phyloP scores from a whole-genome alignment of 1,140 invertebrate genomes.

The Coelopa frigida region DNA sequence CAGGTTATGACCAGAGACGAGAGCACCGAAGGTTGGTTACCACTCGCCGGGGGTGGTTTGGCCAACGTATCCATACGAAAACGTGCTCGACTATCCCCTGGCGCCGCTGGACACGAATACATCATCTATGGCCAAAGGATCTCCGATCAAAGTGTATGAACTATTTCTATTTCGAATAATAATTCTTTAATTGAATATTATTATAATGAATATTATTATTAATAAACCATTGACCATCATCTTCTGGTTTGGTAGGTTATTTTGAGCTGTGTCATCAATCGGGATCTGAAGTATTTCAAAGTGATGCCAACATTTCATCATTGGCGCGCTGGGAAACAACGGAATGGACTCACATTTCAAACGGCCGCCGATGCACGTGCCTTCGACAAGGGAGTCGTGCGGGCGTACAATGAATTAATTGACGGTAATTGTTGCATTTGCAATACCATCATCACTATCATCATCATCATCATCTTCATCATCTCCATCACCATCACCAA shows the following conservation, averaged over 20 bases:
- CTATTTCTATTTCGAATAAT: not conserved
- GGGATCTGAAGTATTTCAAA: constrained; percentile 95
- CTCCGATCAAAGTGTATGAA: constrained; percentile 76
- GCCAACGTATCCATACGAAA: constrained; percentile 84
- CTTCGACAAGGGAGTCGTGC: constrained; percentile 87
- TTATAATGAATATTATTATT: constrained; percentile 23
- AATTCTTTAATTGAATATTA: not conserved
- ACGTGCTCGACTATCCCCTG: constrained; percentile 50
- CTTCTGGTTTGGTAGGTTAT: constrained; percentile 60
- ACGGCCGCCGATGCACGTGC: constrained; percentile 87
- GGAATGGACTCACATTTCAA: constrained; percentile 92
- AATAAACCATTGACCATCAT: no score
- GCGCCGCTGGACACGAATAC: constrained; percentile 60
- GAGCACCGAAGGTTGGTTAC: constrained; percentile 91
- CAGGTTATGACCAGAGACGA: constrained; percentile 98
- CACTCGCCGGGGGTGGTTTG: constrained; percentile 84
- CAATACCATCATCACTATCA: no score
- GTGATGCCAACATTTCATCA: constrained; percentile 98
- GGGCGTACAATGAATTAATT: constrained; percentile 81
- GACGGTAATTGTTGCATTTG: constrained; percentile 70
- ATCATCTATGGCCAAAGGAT: constrained; percentile 87
- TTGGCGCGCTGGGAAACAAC: constrained; percentile 91
- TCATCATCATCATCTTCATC: no score
- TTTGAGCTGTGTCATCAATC: constrained; percentile 88
- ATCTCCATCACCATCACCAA: no score